phyloP scores from a whole-genome alignment of 2,113 vertebrate genomes.

The Elachura formosa region DNA sequence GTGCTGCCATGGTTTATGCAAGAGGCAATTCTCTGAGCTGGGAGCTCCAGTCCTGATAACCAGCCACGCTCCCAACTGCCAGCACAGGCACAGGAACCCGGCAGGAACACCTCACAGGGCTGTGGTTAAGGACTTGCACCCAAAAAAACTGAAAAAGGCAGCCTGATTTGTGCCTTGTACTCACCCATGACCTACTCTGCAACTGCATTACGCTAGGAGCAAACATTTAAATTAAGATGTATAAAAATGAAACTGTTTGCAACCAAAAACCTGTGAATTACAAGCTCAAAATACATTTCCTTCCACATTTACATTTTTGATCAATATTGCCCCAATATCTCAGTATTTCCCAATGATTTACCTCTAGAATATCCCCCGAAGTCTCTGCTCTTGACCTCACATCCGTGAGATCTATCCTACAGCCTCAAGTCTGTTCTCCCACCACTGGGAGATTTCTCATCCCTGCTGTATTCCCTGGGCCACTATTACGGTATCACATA shows the following conservation, averaged over 20 bases:
- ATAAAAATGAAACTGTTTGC: not conserved
- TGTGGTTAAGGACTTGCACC: not conserved
- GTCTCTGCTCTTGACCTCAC: not conserved
- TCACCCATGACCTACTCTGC: not conserved
- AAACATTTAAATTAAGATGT: not conserved
- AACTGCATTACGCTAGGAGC: not conserved
- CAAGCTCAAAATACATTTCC: not conserved
- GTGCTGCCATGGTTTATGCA: not conserved
- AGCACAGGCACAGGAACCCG: not conserved
- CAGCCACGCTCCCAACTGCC: not conserved
- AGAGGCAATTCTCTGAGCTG: not conserved
- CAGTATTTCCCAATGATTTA: not conserved
- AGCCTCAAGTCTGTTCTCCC: not conserved
- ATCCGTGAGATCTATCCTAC: not conserved
- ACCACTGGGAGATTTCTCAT: not conserved
- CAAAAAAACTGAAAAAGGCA: not conserved
- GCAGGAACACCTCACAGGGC: not conserved
- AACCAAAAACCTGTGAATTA: not conserved
- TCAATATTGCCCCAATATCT: not conserved
- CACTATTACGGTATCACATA: rapidly evolving
- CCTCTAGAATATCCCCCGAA: not conserved
- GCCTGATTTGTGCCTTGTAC: rapidly evolving
- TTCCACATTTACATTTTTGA: not conserved
- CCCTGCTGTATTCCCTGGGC: not conserved
- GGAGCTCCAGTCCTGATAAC: not conserved